Percentiles rank a stretch among this genome's conserved stretches.
Conservation (phyloP, 2,888 invertebrate species). For the Luperina nickerlii region DNA sequence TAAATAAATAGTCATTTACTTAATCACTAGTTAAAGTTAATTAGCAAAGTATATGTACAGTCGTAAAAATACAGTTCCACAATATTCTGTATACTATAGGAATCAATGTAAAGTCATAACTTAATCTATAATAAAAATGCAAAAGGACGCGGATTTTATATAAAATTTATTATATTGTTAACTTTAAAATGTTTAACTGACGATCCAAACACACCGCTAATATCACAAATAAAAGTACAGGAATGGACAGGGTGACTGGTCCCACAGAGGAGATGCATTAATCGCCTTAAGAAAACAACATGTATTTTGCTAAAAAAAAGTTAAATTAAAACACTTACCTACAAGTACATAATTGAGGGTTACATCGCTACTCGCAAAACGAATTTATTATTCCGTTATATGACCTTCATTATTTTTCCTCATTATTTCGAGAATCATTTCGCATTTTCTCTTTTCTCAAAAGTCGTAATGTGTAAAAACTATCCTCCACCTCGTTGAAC, state of each 20-base stretch:
- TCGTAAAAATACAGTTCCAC: slow-evolving; percentile 40
- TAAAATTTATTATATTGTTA: background rate
- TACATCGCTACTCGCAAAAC: background rate
- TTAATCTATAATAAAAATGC: slow-evolving; percentile 11
- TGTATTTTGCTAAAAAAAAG: background rate
- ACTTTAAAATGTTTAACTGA: slow-evolving; percentile 8
- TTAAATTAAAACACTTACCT: background rate
- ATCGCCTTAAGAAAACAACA: background rate
- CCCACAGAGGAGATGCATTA: background rate
- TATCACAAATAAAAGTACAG: slow-evolving; percentile 33
- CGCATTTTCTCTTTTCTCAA: background rate
- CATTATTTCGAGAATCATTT: background rate
- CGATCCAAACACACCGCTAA: slow-evolving; percentile 19
- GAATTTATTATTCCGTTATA: background rate
- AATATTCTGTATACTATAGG: slow-evolving; percentile 41
- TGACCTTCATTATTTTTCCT: background rate
- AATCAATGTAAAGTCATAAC: slow-evolving; percentile 23
- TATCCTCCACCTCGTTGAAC: slow-evolving; percentile 15
- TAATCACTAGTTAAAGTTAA: slow-evolving; percentile 19
- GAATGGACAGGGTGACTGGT: slow-evolving; percentile 11
- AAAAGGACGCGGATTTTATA: background rate
- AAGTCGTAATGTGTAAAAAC: background rate
- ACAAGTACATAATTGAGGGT: background rate
- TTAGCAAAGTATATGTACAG: slow-evolving; percentile 14
- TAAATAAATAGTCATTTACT: slow-evolving; percentile 40